phyloP scores from a whole-genome alignment of 2,797 vertebrate genomes.

The Chrysocyon brachyurus region DNA sequence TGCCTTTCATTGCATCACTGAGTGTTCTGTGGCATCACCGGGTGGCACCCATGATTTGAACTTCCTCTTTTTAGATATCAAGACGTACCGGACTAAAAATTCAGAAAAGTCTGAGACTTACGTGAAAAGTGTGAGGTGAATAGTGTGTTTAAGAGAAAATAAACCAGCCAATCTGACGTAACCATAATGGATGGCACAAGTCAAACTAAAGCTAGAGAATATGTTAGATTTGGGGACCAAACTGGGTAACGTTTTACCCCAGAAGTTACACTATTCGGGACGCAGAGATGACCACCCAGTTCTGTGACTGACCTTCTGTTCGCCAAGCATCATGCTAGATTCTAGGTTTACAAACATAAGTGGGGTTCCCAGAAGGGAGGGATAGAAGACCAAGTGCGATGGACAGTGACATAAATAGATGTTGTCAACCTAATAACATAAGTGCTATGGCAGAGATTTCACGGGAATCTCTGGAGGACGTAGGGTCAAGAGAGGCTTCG shows the following conservation, averaged over 20 bases:
- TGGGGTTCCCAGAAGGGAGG: neutral
- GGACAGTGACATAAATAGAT: neutral
- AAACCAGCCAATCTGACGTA: neutral
- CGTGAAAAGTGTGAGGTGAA: neutral
- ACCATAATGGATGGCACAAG: neutral
- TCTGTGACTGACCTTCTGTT: neutral
- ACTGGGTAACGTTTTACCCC: neutral
- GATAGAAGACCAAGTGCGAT: neutral
- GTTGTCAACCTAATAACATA: neutral
- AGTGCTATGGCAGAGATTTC: neutral
- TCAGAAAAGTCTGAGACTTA: neutral
- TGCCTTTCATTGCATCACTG: conserved; percentile 57
- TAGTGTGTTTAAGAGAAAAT: neutral
- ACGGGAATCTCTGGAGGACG: neutral
- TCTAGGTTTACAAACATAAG: neutral
- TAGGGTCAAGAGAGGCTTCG: neutral
- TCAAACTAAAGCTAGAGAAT: neutral
- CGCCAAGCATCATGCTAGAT: neutral
- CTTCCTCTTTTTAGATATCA: conserved; percentile 4
- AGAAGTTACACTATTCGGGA: neutral
- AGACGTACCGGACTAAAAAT: neutral
- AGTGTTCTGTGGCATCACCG: neutral
- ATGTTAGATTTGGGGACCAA: neutral
- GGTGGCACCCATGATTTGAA: neutral
- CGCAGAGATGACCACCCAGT: neutral